Conservation (phyloP, 2,888 invertebrate species). For the Sphecodes monilicornis region DNA sequence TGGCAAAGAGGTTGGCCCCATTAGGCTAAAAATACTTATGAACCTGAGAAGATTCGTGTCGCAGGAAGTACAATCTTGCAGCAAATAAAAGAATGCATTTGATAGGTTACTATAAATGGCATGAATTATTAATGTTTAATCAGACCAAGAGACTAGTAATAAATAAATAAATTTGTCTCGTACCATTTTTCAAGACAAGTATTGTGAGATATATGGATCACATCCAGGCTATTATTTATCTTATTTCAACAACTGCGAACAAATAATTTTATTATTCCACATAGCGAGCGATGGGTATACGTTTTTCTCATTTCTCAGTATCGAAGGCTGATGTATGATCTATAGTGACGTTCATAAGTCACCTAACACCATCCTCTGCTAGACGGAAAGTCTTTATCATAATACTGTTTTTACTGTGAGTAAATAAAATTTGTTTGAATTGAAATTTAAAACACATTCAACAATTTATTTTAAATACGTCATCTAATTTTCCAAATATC, state of each 20-base stretch:
- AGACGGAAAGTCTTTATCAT: neutral
- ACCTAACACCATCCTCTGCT: neutral
- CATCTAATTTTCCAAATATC: neutral
- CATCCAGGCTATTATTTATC: neutral
- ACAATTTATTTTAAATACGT: neutral
- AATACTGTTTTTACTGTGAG: too few relatives aligned
- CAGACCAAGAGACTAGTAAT: neutral
- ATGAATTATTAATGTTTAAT: neutral
- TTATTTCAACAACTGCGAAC: neutral
- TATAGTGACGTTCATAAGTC: constrained; percentile 1
- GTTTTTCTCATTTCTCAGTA: neutral
- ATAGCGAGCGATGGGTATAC: neutral
- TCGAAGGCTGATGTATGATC: constrained; percentile 5
- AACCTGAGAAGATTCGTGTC: neutral
- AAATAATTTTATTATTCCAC: neutral
- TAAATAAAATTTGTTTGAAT: neutral
- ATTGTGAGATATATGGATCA: neutral
- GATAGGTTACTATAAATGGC: neutral
- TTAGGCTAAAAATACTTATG: constrained; percentile 2
- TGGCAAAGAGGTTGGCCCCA: neutral
- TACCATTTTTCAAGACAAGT: neutral
- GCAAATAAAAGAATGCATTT: neutral
- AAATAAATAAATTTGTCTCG: neutral
- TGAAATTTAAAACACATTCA: neutral
- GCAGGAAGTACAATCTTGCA: neutral